Evolutionary conservation across 2,888 invertebrate species (phyloP).

Genomic region (Andrena chrysosceles): DNA sequence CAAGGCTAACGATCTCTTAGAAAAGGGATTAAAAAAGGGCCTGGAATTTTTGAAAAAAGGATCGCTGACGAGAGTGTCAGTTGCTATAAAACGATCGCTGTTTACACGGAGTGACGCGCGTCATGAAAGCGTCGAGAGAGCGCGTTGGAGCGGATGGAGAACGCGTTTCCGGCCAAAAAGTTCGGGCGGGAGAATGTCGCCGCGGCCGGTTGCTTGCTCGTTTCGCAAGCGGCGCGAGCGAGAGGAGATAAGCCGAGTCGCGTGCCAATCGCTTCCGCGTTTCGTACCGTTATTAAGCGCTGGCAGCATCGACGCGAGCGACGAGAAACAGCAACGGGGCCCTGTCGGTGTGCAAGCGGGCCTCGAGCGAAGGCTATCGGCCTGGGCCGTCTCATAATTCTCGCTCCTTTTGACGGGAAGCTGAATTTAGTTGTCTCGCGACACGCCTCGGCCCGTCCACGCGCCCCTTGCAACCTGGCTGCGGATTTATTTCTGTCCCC

Average conservation of each 20-base stretch:
- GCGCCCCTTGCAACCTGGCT: constrained; percentile 25
- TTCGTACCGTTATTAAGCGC: constrained; percentile 69
- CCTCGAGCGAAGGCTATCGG: constrained; percentile 32
- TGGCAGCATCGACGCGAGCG: constrained; percentile 20
- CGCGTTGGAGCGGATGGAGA: background rate
- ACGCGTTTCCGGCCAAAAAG: constrained; percentile 44
- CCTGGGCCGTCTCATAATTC: constrained; percentile 30
- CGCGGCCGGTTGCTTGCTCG: constrained; percentile 26
- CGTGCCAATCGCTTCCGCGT: constrained; percentile 75
- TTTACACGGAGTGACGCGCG: background rate
- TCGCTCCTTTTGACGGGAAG: constrained; percentile 52
- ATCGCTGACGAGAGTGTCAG: background rate
- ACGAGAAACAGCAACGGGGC: constrained; percentile 36
- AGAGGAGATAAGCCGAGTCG: constrained; percentile 69
- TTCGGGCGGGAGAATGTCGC: constrained; percentile 44
- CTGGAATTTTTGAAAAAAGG: background rate
- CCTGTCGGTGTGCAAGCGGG: constrained; percentile 25
- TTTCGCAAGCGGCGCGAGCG: constrained; percentile 55
- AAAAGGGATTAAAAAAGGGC: background rate
- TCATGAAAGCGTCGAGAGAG: constrained; percentile 1
- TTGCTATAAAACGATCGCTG: background rate
- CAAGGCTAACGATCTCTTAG: background rate
- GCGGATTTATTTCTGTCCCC: constrained; percentile 54
- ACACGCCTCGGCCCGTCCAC: constrained; percentile 33
- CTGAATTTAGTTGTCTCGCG: constrained; percentile 62